A percentile compares a stretch with the other conserved stretches of the same genome.
phyloP scores from a whole-genome alignment of 1,140 invertebrate genomes.

The Euborellia annulipes region DNA sequence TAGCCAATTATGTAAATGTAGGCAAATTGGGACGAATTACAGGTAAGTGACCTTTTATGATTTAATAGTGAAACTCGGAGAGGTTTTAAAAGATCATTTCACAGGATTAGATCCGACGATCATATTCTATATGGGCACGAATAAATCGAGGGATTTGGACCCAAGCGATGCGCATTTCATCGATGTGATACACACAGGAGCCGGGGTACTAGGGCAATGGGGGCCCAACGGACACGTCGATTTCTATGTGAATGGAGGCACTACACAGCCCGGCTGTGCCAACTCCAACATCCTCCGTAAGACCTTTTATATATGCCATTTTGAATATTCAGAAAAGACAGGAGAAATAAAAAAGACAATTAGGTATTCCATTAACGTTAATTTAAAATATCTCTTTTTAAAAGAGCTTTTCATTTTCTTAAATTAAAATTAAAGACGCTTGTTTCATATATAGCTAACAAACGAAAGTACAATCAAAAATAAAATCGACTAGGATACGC shows the following conservation, averaged over 20 bases:
- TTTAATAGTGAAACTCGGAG: too few species aligned
- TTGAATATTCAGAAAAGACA: too few species aligned
- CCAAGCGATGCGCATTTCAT: conserved; percentile 71
- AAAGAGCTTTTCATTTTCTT: too few species aligned
- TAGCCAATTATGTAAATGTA: conserved; percentile 51
- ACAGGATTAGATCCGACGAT: conserved; percentile 69
- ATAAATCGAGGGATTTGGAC: conserved; percentile 66
- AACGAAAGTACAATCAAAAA: too few species aligned
- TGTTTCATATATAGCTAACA: too few species aligned
- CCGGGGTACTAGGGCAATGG: conserved; percentile 69
- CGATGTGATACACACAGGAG: conserved; percentile 77
- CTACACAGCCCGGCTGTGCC: conserved; percentile 70
- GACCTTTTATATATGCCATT: too few species aligned
- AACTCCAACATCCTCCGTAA: conserved; percentile 63
- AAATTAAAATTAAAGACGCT: too few species aligned
- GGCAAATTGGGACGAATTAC: conserved; percentile 65
- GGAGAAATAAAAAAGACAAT: too few species aligned
- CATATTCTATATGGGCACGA: conserved; percentile 62
- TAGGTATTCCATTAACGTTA: too few species aligned
- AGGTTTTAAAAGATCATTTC: conserved; percentile 11
- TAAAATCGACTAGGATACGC: too few species aligned
- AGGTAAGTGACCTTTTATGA: conserved; percentile 30
- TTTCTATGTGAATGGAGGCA: conserved; percentile 81
- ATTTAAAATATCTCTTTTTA: too few species aligned
- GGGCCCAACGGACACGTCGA: conserved; percentile 74